Evolutionary conservation across 2,888 invertebrate species (phyloP), one percentile per base, ranked within the genome.

Genomic region (Mylabris sibirica): DNA sequence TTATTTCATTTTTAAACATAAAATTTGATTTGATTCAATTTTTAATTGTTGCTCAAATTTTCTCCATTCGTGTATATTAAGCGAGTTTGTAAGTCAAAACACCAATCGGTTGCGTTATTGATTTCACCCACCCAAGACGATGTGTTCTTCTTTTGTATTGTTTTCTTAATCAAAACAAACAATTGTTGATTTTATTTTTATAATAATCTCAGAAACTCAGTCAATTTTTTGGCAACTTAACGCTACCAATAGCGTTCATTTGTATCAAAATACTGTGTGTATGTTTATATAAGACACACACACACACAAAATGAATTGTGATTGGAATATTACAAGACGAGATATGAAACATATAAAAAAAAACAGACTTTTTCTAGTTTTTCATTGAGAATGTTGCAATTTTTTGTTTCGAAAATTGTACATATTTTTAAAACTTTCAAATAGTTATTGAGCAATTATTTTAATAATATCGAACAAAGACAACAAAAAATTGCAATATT

Each of bases 21-120:
- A 4, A 30, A 30, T 30, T 30, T 8, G 30, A 26, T 67, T 59
- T 44, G 38, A 41, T 59, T 63, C 26, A 5, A 53, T 63, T 35
- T 71, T 71, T 72, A 63, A 67, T 75, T 73, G 74, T 77, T 79
- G 78, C 78, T 78, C 77, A 79, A 78, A 75, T 66, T 70, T 76
- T 74, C 73, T 67, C 24, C 53, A 65, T 72, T 65, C 44, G 49
- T 63, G 41, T 66, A 34, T 60, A 22, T 17, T 65, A 67, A 67
- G 59, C 22, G 59, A 34, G 49, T 66, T 68, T 63, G 72, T 69
- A 65, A 72, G 69, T 72, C 53, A 38, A 68, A 72, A 72, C 72
- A 70, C 72, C 72, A 70, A 72, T 70, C 70, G 14, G 62, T 62
- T 61, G 2, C 30, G 34, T 60, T 61, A 17, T 24, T 3, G 5